Conservation (phyloP, 2,797 vertebrate species). For the Neosilurus hyrtlii region DNA sequence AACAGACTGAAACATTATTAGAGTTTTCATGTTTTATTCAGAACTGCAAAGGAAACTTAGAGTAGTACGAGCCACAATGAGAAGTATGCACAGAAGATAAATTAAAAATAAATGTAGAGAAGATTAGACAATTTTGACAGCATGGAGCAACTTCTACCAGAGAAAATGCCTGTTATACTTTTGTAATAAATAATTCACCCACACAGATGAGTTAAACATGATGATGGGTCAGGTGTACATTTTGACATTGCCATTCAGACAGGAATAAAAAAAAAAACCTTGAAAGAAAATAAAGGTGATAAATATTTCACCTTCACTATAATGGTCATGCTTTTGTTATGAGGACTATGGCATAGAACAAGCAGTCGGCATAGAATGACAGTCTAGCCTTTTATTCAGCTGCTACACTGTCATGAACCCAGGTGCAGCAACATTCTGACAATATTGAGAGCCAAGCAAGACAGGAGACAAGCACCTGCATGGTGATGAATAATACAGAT, state of each 20-base stretch:
- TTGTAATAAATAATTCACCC: conserved; percentile 42
- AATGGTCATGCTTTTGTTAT: conserved; percentile 39
- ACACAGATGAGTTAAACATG: conserved; percentile 24
- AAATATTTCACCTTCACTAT: conserved; percentile 51
- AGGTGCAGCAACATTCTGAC: conserved; percentile 41
- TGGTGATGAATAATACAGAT: conserved; percentile 31
- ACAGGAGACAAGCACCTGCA: conserved; percentile 28
- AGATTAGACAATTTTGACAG: conserved; percentile 27
- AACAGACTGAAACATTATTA: conserved; percentile 27
- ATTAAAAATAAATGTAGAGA: not conserved
- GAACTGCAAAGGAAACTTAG: conserved; percentile 19
- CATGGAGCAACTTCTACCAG: conserved; percentile 24
- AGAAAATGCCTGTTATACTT: conserved; percentile 34
- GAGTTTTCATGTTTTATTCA: conserved; percentile 33
- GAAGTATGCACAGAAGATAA: conserved; percentile 15
- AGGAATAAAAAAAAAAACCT: conserved; percentile 30
- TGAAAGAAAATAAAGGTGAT: conserved; percentile 39
- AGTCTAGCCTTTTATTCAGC: conserved; percentile 25
- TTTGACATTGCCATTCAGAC: not conserved
- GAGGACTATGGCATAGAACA: conserved; percentile 22
- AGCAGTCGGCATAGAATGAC: conserved; percentile 10
- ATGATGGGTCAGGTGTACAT: conserved; percentile 28
- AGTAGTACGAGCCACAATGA: conserved; percentile 10
- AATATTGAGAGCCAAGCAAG: conserved; percentile 29
- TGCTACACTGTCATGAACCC: conserved; percentile 30